Percentiles rank a stretch among this genome's conserved stretches.
Evolutionary conservation across 2,113 vertebrate genomes (phyloP).

Genomic region (Melanotaenia duboulayi): DNA sequence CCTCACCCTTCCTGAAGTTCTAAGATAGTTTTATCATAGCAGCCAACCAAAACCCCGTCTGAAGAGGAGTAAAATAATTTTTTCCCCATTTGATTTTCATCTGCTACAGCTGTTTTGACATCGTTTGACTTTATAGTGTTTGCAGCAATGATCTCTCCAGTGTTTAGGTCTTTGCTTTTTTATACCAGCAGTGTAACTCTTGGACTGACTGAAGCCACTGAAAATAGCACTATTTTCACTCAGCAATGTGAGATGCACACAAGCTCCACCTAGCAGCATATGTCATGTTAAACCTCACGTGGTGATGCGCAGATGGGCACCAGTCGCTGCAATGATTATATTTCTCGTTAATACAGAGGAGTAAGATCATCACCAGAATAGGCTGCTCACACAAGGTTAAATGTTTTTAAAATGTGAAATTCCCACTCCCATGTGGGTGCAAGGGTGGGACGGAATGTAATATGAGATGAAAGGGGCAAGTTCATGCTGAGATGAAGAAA

Average conservation of each 20-base stretch:
- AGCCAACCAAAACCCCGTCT: neutral
- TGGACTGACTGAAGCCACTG: neutral
- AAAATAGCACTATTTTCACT: slow-evolving; percentile 24
- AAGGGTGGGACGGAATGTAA: too few relatives aligned
- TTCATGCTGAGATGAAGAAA: too few relatives aligned
- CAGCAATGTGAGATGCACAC: slow-evolving; percentile 3
- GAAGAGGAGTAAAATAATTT: neutral
- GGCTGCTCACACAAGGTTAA: neutral
- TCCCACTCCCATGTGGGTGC: too few relatives aligned
- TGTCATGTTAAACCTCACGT: slow-evolving; percentile 46
- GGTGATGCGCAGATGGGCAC: slow-evolving; percentile 29
- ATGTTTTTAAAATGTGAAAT: too few relatives aligned
- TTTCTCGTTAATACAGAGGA: slow-evolving; percentile 34
- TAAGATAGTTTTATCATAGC: neutral
- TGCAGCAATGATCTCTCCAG: neutral
- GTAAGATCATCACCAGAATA: neutral
- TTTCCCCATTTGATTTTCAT: neutral
- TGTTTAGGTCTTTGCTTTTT: neutral
- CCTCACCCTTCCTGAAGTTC: neutral
- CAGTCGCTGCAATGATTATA: slow-evolving; percentile 32
- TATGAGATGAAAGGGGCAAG: too few relatives aligned
- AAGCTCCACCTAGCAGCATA: slow-evolving; percentile 39
- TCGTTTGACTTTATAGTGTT: neutral
- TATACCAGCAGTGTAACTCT: neutral
- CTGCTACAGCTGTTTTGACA: neutral